Evolutionary conservation across 1,140 invertebrate genomes (phyloP).

Genomic region (Drosophila seguyi): DNA sequence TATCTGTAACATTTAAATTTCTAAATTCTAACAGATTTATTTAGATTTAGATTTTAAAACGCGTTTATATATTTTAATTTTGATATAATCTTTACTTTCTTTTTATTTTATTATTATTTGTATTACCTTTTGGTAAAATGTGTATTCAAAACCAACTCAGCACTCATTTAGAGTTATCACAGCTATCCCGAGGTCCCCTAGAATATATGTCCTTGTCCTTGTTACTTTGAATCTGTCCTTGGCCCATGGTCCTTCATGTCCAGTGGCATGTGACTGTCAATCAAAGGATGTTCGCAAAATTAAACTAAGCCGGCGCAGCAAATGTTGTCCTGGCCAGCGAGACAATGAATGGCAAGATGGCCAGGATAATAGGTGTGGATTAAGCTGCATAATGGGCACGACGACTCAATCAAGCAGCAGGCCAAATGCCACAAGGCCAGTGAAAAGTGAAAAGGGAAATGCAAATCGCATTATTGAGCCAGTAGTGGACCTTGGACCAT

Average conservation of each 20-base stretch:
- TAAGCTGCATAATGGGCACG: slow-evolving; percentile 58
- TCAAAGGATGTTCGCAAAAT: slow-evolving; percentile 65
- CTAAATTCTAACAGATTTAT: background rate
- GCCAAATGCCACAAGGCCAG: slow-evolving; percentile 57
- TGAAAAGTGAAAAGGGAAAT: slow-evolving; percentile 54
- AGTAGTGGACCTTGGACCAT: slow-evolving; percentile 51
- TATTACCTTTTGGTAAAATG: background rate
- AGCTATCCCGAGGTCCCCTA: background rate
- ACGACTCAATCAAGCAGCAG: slow-evolving; percentile 79
- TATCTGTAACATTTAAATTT: background rate
- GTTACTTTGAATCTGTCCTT: slow-evolving; percentile 1
- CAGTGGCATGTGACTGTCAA: slow-evolving; percentile 72
- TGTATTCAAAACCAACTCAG: background rate
- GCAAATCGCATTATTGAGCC: slow-evolving; percentile 83
- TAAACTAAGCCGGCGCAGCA: slow-evolving; percentile 65
- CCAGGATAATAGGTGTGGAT: slow-evolving; percentile 73
- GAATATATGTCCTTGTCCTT: background rate
- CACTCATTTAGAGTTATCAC: background rate
- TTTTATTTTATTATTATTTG: background rate
- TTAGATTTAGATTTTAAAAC: too few species aligned
- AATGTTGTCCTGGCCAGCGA: slow-evolving; percentile 44
- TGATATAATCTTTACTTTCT: background rate
- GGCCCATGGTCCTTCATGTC: slow-evolving; percentile 17
- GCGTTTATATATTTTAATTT: too few species aligned
- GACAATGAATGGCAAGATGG: slow-evolving; percentile 23